Evolutionary conservation across 2,113 vertebrate genomes (phyloP).

Genomic region (Pyrgilauda ruficollis): DNA sequence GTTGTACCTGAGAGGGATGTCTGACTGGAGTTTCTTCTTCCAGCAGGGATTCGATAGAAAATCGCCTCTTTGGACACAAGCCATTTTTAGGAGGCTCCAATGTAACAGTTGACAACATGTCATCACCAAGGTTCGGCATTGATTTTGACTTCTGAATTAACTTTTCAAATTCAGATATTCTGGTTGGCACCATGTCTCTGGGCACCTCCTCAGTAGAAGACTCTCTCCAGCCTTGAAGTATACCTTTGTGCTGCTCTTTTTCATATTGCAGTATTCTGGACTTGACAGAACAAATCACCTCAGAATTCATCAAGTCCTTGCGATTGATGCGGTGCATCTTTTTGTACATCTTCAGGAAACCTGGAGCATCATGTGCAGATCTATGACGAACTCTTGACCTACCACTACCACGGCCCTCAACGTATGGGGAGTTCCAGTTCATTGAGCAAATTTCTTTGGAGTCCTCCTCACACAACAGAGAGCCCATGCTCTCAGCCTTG

Average conservation of each 20-base stretch:
- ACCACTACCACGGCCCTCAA: constrained; percentile 44
- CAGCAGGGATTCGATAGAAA: constrained; percentile 90
- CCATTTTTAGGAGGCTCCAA: constrained; percentile 84
- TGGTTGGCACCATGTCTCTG: constrained; percentile 87
- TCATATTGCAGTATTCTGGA: constrained; percentile 90
- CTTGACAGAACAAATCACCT: constrained; percentile 90
- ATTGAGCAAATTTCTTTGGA: constrained; percentile 61
- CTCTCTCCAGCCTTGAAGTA: constrained; percentile 74
- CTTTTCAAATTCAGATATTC: constrained; percentile 90
- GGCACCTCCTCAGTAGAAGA: constrained; percentile 85
- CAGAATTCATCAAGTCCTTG: constrained; percentile 86
- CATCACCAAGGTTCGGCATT: constrained; percentile 91
- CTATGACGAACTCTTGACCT: constrained; percentile 79
- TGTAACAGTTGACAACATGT: constrained; percentile 79
- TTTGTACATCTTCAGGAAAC: constrained; percentile 91
- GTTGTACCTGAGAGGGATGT: constrained; percentile 71
- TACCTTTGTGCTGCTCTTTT: constrained; percentile 78
- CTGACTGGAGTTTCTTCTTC: constrained; percentile 83
- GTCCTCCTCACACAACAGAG: constrained; percentile 82
- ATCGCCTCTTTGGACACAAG: constrained; percentile 83
- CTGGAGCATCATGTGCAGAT: constrained; percentile 83
- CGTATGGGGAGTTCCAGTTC: constrained; percentile 64
- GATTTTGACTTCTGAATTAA: constrained; percentile 94
- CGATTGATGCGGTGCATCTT: constrained; percentile 96
- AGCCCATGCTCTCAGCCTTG: constrained; percentile 89